Conservation (phyloP, 2,113 vertebrate species). For the Eubucco bourcierii region DNA sequence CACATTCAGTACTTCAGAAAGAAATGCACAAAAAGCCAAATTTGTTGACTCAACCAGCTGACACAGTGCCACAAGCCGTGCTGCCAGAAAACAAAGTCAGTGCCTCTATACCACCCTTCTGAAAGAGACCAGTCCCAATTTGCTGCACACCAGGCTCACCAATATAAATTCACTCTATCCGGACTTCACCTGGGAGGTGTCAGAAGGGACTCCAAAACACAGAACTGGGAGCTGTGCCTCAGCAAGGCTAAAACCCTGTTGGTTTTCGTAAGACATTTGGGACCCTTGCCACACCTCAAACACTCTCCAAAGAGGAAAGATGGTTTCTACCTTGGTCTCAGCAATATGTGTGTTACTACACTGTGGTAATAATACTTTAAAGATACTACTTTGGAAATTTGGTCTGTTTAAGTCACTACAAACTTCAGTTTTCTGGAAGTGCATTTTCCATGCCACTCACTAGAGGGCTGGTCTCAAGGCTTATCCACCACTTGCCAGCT, state of each 20-base stretch:
- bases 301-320: neutral
- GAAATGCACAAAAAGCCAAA: neutral
- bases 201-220: neutral
- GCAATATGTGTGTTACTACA: neutral
- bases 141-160: neutral
- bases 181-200: neutral
- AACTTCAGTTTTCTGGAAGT: neutral
- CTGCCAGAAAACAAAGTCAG: neutral
- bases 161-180: neutral
- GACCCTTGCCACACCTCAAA: neutral
- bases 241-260: neutral
- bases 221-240: neutral
- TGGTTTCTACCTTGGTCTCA: neutral
- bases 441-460: neutral
- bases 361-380: neutral
- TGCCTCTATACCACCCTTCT: neutral
- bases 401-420: neutral
- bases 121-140: neutral
- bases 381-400: neutral
- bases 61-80: neutral
- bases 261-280: neutral
- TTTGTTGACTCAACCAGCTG: constrained; percentile 17
- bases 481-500: neutral
- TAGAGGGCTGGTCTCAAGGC: neutral
- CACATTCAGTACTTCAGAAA: constrained; percentile 48